A percentile compares a stretch with the other conserved stretches of the same genome.
phyloP scores from a whole-genome alignment of 2,113 vertebrate species.

The Tursiops truncatus region DNA sequence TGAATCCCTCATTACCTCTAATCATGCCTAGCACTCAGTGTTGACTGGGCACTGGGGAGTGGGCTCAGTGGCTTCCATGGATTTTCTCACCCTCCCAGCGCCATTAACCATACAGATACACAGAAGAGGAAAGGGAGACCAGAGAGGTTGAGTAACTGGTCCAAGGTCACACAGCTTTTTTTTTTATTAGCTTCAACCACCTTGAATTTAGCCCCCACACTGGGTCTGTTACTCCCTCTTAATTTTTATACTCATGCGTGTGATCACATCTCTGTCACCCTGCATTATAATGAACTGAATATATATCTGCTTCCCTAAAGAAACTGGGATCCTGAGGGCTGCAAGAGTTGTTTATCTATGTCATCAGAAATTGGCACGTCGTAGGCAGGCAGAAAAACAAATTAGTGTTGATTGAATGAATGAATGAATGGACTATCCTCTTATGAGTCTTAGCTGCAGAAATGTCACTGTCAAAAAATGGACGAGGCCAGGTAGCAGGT shows the following conservation, averaged over 20 bases:
- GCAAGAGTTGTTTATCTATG: background rate
- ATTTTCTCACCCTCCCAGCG: background rate
- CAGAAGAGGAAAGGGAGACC: background rate
- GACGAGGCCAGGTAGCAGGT: rapidly evolving
- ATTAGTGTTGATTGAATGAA: background rate
- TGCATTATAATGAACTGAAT: background rate
- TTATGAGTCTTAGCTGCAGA: background rate
- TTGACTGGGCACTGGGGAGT: background rate
- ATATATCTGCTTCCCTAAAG: background rate
- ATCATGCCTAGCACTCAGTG: too few relatives aligned
- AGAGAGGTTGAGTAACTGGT: background rate
- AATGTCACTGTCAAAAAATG: too few relatives aligned
- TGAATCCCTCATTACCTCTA: background rate
- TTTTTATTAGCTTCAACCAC: background rate
- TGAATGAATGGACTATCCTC: background rate
- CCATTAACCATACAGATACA: background rate
- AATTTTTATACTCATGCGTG: background rate
- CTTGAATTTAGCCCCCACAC: background rate
- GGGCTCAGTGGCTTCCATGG: background rate
- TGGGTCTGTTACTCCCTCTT: background rate
- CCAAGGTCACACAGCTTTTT: background rate
- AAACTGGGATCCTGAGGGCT: background rate
- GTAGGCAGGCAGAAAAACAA: background rate
- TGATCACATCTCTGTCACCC: background rate
- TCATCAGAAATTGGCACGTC: background rate